Percentiles rank a stretch among this genome's conserved stretches.
These are phyloP conservation scores for Drosophila nikananu DNA, from an alignment of 1,140 invertebrate species.

Conservation along the genomic window DNA sequence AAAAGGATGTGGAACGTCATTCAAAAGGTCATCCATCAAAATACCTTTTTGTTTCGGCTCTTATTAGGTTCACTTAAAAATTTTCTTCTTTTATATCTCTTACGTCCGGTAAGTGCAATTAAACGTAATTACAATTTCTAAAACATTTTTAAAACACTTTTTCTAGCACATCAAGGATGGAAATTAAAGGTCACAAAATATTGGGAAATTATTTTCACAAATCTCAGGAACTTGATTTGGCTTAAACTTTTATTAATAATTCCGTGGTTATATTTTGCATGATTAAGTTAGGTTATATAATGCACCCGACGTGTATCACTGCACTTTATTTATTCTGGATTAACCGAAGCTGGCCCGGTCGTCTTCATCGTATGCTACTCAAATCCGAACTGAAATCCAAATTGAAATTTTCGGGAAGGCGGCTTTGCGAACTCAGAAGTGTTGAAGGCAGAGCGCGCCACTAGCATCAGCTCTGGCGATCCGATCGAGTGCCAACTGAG, in stretches of 20 bases:
- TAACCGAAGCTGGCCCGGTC: conserved; percentile 75
- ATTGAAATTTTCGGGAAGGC: conserved; percentile 81
- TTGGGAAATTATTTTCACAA: neutral
- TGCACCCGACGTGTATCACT: conserved; percentile 29
- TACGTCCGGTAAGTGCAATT: conserved; percentile 1
- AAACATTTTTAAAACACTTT: conserved; percentile 1
- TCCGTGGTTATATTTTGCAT: conserved; percentile 8
- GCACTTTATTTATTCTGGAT: conserved; percentile 56
- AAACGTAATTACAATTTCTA: neutral
- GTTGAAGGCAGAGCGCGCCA: conserved; percentile 66
- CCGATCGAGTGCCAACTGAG: conserved; percentile 52
- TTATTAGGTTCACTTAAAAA: conserved; percentile 10
- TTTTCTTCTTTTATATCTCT: neutral
- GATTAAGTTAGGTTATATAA: neutral
- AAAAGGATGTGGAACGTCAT: conserved; percentile 31
- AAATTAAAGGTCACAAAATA: conserved; percentile 12
- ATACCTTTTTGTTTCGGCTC: conserved; percentile 17
- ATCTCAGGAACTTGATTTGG: neutral
- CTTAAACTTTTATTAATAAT: neutral
- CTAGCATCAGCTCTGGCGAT: conserved; percentile 59
- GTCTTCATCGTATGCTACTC: conserved; percentile 80
- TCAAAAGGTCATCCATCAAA: conserved; percentile 28
- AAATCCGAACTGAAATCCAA: conserved; percentile 84
- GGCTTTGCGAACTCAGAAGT: conserved; percentile 80
- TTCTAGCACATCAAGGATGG: neutral